Conservation (phyloP, 2,797 vertebrate species). For the Enteromius viviparus region DNA sequence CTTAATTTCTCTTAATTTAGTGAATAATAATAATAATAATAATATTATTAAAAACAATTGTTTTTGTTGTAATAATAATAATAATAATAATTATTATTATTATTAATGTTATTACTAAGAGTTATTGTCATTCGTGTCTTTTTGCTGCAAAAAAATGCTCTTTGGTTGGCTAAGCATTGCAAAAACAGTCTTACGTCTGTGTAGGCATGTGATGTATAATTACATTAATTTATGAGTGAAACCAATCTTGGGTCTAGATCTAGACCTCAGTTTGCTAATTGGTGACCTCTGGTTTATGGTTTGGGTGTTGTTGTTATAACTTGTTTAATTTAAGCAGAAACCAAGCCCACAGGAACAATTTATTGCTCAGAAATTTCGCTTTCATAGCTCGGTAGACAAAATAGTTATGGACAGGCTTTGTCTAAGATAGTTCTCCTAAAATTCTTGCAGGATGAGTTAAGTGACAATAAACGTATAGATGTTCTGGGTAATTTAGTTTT, state of each 20-base stretch:
- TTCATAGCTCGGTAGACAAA: background rate
- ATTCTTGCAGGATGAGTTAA: background rate
- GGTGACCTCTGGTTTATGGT: conserved; percentile 4
- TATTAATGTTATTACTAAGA: background rate
- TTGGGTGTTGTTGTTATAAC: conserved; percentile 10
- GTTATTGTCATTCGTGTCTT: too few species aligned
- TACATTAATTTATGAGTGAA: background rate
- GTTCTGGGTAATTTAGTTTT: background rate
- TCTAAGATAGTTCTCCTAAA: background rate
- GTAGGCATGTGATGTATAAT: background rate
- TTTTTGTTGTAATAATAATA: background rate
- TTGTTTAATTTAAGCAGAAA: conserved; percentile 18
- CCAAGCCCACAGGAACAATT: background rate
- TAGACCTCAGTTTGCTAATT: background rate
- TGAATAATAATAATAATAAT: background rate
- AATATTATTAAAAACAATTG: too few species aligned
- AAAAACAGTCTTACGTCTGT: background rate
- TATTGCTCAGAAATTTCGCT: background rate
- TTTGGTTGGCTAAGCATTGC: background rate
- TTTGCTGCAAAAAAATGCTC: background rate
- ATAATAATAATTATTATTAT: background rate
- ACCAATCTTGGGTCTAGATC: background rate
- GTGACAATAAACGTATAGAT: background rate
- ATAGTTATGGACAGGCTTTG: background rate
- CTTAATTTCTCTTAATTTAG: background rate